Conservation (phyloP, 2,888 invertebrate genomes). For the Caenorhabditis panamensis region DNA sequence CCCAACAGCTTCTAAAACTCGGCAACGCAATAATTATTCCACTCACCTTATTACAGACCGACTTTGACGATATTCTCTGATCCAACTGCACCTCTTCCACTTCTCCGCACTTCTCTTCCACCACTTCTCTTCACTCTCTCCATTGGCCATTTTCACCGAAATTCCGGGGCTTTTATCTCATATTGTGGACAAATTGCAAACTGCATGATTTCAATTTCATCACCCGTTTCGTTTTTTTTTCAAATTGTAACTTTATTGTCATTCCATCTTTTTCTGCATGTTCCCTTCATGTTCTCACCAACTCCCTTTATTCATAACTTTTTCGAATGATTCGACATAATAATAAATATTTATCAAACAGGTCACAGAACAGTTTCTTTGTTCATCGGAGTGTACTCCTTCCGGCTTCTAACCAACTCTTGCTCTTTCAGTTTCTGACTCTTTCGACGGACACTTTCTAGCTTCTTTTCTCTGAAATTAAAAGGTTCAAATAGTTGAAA, state of each 20-base stretch:
- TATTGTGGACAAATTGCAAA: slow-evolving; percentile 28
- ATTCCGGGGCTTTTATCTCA: slow-evolving; percentile 56
- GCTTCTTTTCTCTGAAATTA: slow-evolving; percentile 7
- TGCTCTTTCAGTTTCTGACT: slow-evolving; percentile 4
- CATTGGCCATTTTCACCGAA: slow-evolving; percentile 46
- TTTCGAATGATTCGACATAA: neutral
- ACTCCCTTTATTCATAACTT: neutral
- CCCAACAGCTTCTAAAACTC: slow-evolving; percentile 37
- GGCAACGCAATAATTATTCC: slow-evolving; percentile 44
- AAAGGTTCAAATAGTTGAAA: neutral
- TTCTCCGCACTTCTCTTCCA: neutral
- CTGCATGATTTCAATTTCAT: neutral
- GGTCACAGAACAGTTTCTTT: neutral
- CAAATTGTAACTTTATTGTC: neutral
- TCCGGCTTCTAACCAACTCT: neutral
- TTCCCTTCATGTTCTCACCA: neutral
- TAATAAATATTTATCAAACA: neutral
- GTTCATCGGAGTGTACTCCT: neutral
- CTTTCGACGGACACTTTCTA: slow-evolving; percentile 10
- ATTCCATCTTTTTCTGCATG: neutral
- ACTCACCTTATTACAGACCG: slow-evolving; percentile 62
- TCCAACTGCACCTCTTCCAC: slow-evolving; percentile 30
- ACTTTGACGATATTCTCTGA: slow-evolving; percentile 66
- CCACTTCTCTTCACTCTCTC: neutral
- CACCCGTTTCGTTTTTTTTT: neutral